Conservation (phyloP, 1,140 invertebrate genomes). For the Apis florea region DNA sequence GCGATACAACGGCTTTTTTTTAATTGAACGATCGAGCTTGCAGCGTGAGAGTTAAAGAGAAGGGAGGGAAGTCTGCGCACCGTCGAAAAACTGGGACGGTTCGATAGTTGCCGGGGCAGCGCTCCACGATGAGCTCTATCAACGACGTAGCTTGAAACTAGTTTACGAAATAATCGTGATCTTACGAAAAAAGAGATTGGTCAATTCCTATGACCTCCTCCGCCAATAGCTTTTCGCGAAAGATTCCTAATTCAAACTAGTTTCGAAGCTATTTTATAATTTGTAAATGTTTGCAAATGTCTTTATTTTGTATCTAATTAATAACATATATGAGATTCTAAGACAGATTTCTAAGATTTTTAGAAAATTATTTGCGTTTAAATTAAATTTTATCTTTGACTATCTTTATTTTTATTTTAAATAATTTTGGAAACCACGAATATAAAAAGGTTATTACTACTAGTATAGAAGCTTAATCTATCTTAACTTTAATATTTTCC, state of each 20-base stretch:
- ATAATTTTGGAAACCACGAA: too few species aligned
- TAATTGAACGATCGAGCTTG: conserved; percentile 11
- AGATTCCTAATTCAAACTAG: not conserved
- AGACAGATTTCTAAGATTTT: too few species aligned
- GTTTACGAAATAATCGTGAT: conserved; percentile 45
- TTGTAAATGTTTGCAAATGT: too few species aligned
- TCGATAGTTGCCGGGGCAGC: not conserved
- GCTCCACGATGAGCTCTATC: not conserved
- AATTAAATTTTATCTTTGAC: too few species aligned
- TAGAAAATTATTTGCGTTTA: too few species aligned
- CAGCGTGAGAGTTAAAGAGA: not conserved
- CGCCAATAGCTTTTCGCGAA: not conserved
- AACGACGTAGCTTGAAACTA: conserved; percentile 17
- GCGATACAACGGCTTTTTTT: not conserved
- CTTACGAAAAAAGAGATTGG: conserved; percentile 20
- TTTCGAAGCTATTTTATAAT: too few species aligned
- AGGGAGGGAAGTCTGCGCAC: not conserved
- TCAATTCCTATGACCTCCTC: conserved; percentile 5
- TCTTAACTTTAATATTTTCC: too few species aligned
- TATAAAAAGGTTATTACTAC: too few species aligned
- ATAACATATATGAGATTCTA: too few species aligned
- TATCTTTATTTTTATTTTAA: too few species aligned
- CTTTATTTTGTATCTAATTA: too few species aligned
- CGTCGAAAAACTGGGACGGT: conserved; percentile 13
- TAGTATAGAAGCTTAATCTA: too few species aligned